Evolutionary conservation across 2,113 vertebrate species (phyloP), one percentile per base, ranked within the genome.

Genomic region (Zapornia atra): DNA sequence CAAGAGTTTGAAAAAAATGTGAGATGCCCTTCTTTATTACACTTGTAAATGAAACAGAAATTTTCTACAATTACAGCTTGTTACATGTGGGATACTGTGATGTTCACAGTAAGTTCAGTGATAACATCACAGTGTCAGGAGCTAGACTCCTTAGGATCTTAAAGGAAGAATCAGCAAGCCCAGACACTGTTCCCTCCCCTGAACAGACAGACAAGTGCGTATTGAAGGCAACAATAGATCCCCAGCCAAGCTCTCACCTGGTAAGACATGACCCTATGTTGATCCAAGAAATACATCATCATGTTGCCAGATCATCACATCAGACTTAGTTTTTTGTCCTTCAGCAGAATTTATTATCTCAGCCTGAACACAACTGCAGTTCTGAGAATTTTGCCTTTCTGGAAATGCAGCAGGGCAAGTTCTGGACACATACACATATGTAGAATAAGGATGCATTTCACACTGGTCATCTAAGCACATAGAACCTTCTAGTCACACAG

Each of bases 261-360:
- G 21, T 50, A n/a, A 94, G 61, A 68, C 17, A 9, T 17, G 15
- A 64, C n/a, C 46, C 2, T 26, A 1, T 17, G 21, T 84, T 40
- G 10, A 7, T n/a, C 8, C 24, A 71, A 82, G 73, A 81, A 2
- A 5, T 22, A 57, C 0, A 0, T 20, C 28, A 26, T 8, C 1
- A 0, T 7, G 10, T 72, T 63, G 54, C 63, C 61, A 66, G 36
- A 44, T 36, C 60, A 57, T 63, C 61, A 46, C 22, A n/a, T 75
- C 36, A 63, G 51, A 90, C 15, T 4, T 26, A 57, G 5, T 18
- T 42, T 71, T 82, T 91, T 71, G 12, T 48, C 22, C 22, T 34
- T 78, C 40, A 29, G 15, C 7, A 63, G 51, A 82, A 75, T 78
- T 53, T 82, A 31, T 56, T 72, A 36, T 75, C 56, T 72, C 29